phyloP scores from a whole-genome alignment of 2,888 invertebrate species.

The Heterodera filipjevi region DNA sequence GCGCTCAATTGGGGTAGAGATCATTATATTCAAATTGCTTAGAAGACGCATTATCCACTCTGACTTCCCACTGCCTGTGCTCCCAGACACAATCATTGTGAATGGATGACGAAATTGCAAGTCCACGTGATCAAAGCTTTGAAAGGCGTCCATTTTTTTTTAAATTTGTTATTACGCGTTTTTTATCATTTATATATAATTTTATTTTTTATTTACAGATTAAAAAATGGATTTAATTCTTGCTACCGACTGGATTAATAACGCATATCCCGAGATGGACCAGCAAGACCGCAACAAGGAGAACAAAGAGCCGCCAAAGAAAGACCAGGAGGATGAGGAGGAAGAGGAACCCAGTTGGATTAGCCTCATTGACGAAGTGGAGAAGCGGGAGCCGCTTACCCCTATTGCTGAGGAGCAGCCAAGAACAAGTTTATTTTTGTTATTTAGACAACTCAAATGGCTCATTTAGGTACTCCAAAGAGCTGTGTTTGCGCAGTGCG shows the following conservation, averaged over 20 bases:
- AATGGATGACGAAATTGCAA: slow-evolving; percentile 14
- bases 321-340: not conserved
- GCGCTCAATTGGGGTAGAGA: too few relatives aligned
- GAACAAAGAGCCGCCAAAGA: not conserved
- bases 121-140: not conserved
- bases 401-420: too few relatives aligned
- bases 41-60: slow-evolving; percentile 17
- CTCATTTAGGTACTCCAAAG: too few relatives aligned
- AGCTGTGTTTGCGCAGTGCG: too few relatives aligned
- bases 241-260: not conserved
- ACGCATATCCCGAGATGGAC: not conserved
- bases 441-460: too few relatives aligned
- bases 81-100: slow-evolving; percentile 25
- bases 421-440: too few relatives aligned
- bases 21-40: not conserved
- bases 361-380: not conserved
- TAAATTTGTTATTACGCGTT: not conserved
- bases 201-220: not conserved
- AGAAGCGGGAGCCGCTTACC: not conserved
- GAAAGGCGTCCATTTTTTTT: not conserved
- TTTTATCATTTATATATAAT: not conserved
- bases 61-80: slow-evolving; percentile 19
- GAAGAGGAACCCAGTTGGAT: not conserved
- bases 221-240: not conserved
- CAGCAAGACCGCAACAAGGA: not conserved